Percentiles rank a stretch among this genome's conserved stretches.
Conservation (phyloP, 2,797 vertebrate species). For the Parambassis ranga region DNA sequence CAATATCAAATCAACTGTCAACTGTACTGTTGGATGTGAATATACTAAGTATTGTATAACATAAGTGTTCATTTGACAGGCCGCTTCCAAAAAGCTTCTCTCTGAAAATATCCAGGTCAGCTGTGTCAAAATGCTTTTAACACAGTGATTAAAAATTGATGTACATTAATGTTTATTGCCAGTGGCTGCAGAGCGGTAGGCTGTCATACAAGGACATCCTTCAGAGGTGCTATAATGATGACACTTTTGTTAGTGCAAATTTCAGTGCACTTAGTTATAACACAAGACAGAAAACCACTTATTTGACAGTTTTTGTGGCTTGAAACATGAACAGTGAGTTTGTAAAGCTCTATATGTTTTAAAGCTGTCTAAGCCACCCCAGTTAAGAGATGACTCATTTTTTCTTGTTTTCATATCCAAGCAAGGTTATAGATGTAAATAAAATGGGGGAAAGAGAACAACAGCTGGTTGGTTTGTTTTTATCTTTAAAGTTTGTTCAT, state of each 20-base stretch:
- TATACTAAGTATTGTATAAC: too few species aligned
- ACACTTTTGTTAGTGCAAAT: background rate
- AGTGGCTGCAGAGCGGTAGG: constrained; percentile 6
- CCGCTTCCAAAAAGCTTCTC: background rate
- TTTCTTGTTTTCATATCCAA: background rate
- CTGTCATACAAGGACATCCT: constrained; percentile 11
- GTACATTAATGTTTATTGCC: constrained; percentile 7
- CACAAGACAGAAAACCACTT: too few species aligned
- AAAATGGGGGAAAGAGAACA: constrained; percentile 2
- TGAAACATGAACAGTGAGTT: background rate
- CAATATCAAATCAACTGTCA: too few species aligned
- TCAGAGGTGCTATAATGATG: constrained; percentile 6
- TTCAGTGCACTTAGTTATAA: background rate
- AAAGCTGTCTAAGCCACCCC: background rate
- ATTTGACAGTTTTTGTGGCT: too few species aligned
- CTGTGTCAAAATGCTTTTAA: constrained; percentile 31
- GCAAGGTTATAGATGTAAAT: background rate
- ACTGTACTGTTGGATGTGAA: too few species aligned
- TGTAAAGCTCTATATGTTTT: background rate
- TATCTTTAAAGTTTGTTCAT: background rate
- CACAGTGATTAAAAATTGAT: constrained; percentile 27
- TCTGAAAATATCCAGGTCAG: constrained; percentile 24
- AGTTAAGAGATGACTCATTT: background rate
- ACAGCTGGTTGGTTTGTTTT: background rate
- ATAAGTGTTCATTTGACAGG: constrained; percentile 7